phyloP scores from a whole-genome alignment of 2,888 invertebrate species.

The Drosophila monieri region DNA sequence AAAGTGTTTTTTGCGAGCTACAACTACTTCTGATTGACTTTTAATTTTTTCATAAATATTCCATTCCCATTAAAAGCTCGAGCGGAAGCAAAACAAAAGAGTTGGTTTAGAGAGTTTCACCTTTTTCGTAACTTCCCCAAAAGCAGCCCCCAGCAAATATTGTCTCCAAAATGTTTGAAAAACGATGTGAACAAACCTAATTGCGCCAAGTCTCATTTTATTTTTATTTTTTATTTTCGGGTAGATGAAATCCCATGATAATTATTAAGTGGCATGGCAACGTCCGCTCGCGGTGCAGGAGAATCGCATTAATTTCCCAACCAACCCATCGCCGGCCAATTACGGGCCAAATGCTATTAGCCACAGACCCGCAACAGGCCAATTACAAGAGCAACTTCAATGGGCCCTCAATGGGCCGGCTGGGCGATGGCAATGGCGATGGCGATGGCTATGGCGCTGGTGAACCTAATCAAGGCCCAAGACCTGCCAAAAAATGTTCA shows the following conservation, averaged over 20 bases:
- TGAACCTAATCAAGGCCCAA: constrained; percentile 45
- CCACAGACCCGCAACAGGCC: constrained; percentile 53
- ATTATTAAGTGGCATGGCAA: constrained; percentile 46
- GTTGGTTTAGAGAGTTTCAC: constrained; percentile 22
- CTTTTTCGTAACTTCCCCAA: constrained; percentile 17
- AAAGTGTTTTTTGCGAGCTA: neutral
- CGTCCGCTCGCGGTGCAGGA: constrained; percentile 40
- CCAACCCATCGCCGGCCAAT: constrained; percentile 54
- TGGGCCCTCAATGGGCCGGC: constrained; percentile 11
- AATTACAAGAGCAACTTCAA: constrained; percentile 39
- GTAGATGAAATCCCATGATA: constrained; percentile 38
- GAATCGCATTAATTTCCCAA: constrained; percentile 47
- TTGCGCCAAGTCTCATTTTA: constrained; percentile 24
- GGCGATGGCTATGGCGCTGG: neutral
- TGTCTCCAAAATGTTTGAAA: constrained; percentile 26
- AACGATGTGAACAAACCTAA: constrained; percentile 38
- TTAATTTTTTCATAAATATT: neutral
- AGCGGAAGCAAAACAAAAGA: constrained; percentile 22
- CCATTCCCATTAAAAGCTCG: neutral
- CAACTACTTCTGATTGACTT: neutral
- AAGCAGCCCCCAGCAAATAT: constrained; percentile 13
- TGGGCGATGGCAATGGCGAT: too few species aligned
- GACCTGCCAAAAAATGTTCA: constrained; percentile 36
- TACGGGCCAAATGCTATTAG: constrained; percentile 71
- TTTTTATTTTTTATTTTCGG: constrained; percentile 11